Evolutionary conservation across 2,797 vertebrate species (phyloP).

Genomic region (Sebastes goodei): DNA sequence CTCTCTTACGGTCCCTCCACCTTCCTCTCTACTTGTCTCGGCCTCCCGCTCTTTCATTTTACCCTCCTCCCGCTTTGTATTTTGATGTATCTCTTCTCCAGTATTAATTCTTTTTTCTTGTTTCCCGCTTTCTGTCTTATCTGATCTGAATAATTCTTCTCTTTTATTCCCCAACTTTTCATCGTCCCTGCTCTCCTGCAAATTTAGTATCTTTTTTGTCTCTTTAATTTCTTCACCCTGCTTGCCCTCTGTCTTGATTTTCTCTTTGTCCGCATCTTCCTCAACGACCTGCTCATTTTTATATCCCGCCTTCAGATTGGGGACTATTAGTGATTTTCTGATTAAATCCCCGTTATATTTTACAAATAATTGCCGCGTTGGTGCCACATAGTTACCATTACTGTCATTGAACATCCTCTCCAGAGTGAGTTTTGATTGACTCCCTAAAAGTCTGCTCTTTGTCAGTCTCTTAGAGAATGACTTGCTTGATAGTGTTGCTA

Average conservation of each 20-base stretch:
- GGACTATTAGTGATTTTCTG: background rate
- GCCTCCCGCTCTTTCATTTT: background rate
- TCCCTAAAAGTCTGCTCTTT: background rate
- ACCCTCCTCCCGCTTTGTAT: background rate
- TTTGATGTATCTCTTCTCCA: conserved; percentile 14
- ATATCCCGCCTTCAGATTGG: conserved; percentile 15
- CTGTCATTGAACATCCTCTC: background rate
- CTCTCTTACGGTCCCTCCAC: background rate
- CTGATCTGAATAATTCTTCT: conserved; percentile 8
- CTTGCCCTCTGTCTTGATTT: background rate
- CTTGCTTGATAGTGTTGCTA: background rate
- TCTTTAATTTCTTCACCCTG: conserved; percentile 1
- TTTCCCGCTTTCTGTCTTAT: conserved; percentile 11
- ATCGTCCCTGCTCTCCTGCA: background rate
- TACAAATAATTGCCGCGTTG: background rate
- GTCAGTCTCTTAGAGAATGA: conserved; percentile 4
- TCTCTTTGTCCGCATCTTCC: conserved; percentile 17
- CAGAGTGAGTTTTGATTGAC: conserved; percentile 23
- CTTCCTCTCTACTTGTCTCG: background rate
- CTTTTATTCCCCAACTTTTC: conserved; percentile 20
- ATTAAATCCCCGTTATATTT: conserved; percentile 10
- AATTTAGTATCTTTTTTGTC: conserved; percentile 2
- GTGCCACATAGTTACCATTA: background rate
- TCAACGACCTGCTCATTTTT: conserved; percentile 10
- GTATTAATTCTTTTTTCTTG: conserved; percentile 10